phyloP scores from a whole-genome alignment of 2,113 vertebrate species.

The Lamprologus lemairii region DNA sequence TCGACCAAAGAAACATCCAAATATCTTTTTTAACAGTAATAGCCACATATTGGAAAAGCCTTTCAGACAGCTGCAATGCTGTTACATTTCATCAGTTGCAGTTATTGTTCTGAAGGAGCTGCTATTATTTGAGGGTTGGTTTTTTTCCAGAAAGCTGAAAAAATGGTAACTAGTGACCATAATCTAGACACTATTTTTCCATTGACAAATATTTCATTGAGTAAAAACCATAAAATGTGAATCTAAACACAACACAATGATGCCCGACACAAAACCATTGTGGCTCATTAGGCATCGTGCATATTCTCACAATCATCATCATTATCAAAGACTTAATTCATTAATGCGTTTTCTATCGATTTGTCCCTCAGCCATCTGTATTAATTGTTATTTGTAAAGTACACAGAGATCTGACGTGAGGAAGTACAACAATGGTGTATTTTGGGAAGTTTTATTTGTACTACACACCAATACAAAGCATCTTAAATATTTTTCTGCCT shows the following conservation, averaged over 20 bases:
- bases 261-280: background rate
- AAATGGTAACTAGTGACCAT: background rate
- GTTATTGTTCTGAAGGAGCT: background rate
- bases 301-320: background rate
- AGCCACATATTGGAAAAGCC: background rate
- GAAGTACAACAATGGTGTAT: background rate
- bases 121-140: background rate
- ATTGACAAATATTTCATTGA: background rate
- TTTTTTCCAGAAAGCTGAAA: background rate
- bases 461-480: background rate
- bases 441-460: background rate
- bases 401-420: background rate
- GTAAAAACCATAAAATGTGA: background rate
- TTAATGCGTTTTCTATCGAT: background rate
- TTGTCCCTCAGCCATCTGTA: background rate
- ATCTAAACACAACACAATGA: background rate
- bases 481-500: background rate
- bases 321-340: background rate
- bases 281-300: background rate
- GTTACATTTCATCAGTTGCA: background rate
- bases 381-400: background rate
- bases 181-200: background rate
- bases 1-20: background rate
- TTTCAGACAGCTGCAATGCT: background rate
- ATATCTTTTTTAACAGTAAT: background rate